Evolutionary conservation across 2,888 invertebrate genomes (phyloP), one percentile per base, ranked within the genome.

Genomic region (Furcula furcula): DNA sequence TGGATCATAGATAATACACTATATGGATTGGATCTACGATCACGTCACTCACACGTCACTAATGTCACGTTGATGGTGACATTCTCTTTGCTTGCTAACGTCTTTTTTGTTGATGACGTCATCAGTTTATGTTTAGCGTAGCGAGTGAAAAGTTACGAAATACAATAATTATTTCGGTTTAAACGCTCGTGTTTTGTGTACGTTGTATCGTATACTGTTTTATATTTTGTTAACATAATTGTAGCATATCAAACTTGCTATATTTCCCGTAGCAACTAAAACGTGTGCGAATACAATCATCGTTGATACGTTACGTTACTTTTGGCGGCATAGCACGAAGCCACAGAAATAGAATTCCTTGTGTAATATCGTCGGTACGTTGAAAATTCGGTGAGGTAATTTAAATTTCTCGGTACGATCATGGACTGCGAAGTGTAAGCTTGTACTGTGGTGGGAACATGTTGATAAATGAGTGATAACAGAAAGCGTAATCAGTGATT

Each of bases 341-440:
- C 70, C 77, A 82, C 85, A 71, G 61, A 87, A 87, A 88, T 88
- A 88, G 87, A 88, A 75, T 78, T 70, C 65, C 83, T 86, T 86
- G 86, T 86, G 83, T 77, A 84, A 82, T 77, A 78, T 37, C 34
- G 31, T 22, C 6, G 12, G 51, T 56, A 42, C 57, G 59, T 49
- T 25, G 56, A 52, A 56, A 60, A 60, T 59, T 52, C 46, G 34
- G 47, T 63, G 57, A 56, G 70, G 55, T 69, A 55, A 65, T 66
- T 72, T 67, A 52, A 54, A 34, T 46, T 22, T 42, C 33, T 15
- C 21, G 41, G 38, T 55, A 51, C 47, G 43, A 46, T 42, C 35
- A 46, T 46, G 65, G 66, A 40, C 51, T 64, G 46, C 49, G 46
- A 26, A 28, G 31, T n/a, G n/a, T n/a, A n/a, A n/a, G n/a, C n/a